Conservation (phyloP, 2,797 vertebrate genomes). For the Scolopax bukidnonensis region DNA sequence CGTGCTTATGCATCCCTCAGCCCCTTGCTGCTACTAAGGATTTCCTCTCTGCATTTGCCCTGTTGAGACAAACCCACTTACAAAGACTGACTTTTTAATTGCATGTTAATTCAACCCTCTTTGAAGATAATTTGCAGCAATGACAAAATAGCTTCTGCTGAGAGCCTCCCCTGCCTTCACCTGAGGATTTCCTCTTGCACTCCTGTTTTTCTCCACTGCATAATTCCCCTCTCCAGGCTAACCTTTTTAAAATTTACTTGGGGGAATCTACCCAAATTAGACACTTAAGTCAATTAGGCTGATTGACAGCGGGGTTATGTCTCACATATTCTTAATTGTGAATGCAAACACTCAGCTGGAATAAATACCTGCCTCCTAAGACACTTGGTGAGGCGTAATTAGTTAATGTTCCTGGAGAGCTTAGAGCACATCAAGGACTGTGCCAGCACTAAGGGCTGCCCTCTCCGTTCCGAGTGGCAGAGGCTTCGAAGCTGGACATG, state of each 20-base stretch:
- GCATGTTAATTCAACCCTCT: background rate
- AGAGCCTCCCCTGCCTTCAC: background rate
- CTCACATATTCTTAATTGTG: constrained; percentile 1
- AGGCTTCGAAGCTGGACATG: background rate
- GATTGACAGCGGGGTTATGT: background rate
- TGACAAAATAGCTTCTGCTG: background rate
- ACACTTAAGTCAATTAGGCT: constrained; percentile 2
- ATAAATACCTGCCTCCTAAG: constrained; percentile 13
- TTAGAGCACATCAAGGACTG: background rate
- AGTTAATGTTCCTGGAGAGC: background rate
- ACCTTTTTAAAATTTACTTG: background rate
- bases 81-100: background rate
- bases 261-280: background rate
- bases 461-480: accelerated
- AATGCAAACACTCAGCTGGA: constrained; percentile 40
- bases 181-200: background rate
- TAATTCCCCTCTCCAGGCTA: background rate
- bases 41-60: background rate
- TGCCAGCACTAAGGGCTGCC: background rate
- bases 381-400: background rate
- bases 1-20: background rate
- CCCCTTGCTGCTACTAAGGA: too few species aligned
- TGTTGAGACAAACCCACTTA: background rate
- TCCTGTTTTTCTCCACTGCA: background rate
- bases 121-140: background rate